Evolutionary conservation across 2,113 vertebrate species (phyloP), one percentile per base, ranked within the genome.

Genomic region (Vulpes lagopus): DNA sequence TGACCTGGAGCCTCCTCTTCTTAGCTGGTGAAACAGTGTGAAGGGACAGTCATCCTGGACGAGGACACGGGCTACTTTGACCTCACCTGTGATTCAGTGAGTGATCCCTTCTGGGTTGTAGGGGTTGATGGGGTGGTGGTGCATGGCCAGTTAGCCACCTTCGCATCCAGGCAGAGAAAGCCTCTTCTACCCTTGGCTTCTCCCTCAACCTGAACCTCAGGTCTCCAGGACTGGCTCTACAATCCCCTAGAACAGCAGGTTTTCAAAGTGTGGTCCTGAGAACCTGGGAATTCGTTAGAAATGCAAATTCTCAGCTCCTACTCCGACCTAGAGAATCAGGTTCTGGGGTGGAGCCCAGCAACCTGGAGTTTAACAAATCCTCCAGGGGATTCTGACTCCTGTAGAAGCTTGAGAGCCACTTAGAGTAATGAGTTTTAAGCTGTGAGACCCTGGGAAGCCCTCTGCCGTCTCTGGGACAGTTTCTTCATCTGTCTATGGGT

Each of bases 21-120:
- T 9, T 55, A 98, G 97, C 8, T 67, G 76, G 93, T 96, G 84
- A 95, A 85, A 38, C 32, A 3, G 9, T 96, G 96, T 81, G 0
- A 10, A 16, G 96, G 94, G 27, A 82, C 94, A 2, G 76, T 97
- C 53, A 64, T 4, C 8, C 38, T 94, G 87, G 82, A 85, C 30
- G 22, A 4, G 1, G 60, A 1, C 16, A 14, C 1, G 0, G 69
- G 12, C 30, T 23, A 19, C n/a, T 92, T 73, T 19, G 64, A 74
- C 76, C 25, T 98, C n/a, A 32, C 0, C n/a, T 96, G 93, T 85
- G 8, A 57, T 0, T 19, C 3, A 59, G 98, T 98, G 65, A 98
- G 97, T 55, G 65, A 35, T 8, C 38, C 51, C 20, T 65, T 71
- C 25, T 49, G 67, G 32, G 84, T 15, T 67, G 9, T 14, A 35